Evolutionary conservation across 1,140 invertebrate genomes (phyloP).

Genomic region (Tetragnatha versicolor): DNA sequence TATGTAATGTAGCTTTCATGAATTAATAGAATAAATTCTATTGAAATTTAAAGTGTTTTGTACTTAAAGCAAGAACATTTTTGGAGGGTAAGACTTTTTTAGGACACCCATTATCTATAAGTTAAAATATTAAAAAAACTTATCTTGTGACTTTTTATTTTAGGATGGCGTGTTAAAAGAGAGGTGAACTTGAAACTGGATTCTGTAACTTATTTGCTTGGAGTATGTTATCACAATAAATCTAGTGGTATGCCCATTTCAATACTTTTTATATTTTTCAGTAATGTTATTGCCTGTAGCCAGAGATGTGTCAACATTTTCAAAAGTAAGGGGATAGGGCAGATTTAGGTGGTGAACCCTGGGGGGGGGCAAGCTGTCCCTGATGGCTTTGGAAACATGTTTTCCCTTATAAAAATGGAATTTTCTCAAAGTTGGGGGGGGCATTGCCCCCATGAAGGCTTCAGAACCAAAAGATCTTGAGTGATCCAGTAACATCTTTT

Average conservation of each 20-base stretch:
- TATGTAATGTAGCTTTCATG: background rate
- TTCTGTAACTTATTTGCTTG: slow-evolving; percentile 83
- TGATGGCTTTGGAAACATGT: background rate
- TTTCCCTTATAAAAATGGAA: background rate
- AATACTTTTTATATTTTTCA: background rate
- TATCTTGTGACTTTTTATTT: background rate
- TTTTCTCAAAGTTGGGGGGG: too few relatives aligned
- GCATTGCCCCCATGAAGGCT: too few relatives aligned
- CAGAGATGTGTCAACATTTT: background rate
- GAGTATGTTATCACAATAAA: slow-evolving; percentile 81
- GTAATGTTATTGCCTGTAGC: too few relatives aligned
- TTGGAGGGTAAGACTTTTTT: background rate
- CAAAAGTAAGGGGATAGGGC: background rate
- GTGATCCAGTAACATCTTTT: too few relatives aligned
- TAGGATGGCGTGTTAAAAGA: slow-evolving; percentile 41
- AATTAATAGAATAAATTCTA: background rate
- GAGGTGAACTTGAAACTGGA: slow-evolving; percentile 65
- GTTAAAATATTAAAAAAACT: background rate
- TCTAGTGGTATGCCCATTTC: slow-evolving; percentile 49
- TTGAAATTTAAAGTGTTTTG: background rate
- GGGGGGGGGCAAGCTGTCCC: background rate
- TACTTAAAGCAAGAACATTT: background rate
- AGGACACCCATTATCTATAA: background rate
- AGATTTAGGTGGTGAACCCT: background rate
- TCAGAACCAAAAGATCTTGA: too few relatives aligned